Base-by-base conservation (phyloP, 2,888 invertebrate species). In the Alentia gelatinosa region DNA sequence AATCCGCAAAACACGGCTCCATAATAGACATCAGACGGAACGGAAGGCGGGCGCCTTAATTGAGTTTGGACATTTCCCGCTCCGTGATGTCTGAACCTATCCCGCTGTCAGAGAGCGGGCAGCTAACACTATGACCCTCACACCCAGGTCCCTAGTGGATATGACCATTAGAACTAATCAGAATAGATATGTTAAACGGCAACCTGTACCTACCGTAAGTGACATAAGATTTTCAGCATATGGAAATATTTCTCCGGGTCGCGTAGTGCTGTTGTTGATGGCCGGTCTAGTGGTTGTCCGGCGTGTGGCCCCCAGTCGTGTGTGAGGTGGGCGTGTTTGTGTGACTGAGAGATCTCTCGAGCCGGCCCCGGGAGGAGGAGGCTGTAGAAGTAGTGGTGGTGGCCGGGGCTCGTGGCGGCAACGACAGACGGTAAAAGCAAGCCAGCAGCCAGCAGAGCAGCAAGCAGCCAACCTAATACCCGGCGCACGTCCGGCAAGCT, bases 141-240 rank as follows among this genome's bases (percentile, higher is more conserved):
- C n/a, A n/a, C n/a, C n/a, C n/a, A n/a, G n/a, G n/a, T n/a, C n/a
- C n/a, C n/a, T n/a, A n/a, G n/a, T n/a, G n/a, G n/a, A n/a, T n/a
- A n/a, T n/a, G n/a, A n/a, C n/a, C n/a, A n/a, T n/a, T n/a, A n/a
- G n/a, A n/a, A n/a, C n/a, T n/a, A n/a, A n/a, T n/a, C n/a, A n/a
- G n/a, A n/a, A n/a, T n/a, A n/a, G n/a, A n/a, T n/a, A n/a, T n/a
- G n/a, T n/a, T n/a, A n/a, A n/a, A n/a, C n/a, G n/a, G n/a, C n/a
- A n/a, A 35, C 5, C 15, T n/a, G 30, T 26, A 86, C 86, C 5
- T 47, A 86, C 86, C 86, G 86, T 86, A 86, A 86, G 50, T 86
- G 86, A 86, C 86, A 86, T 86, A 86, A 30, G 42, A 86, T 47
- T 30, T 86, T 86, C 86, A 86, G 86, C 86, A 86, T 86, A 86